phyloP scores from a whole-genome alignment of 1,140 invertebrate species.

The Bicyclus anynana region DNA sequence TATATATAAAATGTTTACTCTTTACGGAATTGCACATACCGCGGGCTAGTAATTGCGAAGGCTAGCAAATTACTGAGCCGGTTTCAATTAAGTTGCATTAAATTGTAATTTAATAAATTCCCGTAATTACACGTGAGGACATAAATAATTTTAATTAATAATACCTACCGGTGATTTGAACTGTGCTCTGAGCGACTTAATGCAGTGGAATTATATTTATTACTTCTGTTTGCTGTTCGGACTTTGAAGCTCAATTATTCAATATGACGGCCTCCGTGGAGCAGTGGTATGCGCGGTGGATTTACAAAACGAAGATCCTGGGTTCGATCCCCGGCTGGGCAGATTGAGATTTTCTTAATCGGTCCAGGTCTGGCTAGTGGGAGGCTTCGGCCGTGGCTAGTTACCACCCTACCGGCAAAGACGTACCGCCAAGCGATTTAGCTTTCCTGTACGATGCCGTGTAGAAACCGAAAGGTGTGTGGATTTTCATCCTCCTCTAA shows the following conservation, averaged over 20 bases:
- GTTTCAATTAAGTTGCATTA: conserved; percentile 45
- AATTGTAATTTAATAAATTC: conserved; percentile 43
- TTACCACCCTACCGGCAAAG: too few species aligned
- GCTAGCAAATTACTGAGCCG: conserved; percentile 34
- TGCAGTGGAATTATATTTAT: not conserved
- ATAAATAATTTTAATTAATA: conserved; percentile 25
- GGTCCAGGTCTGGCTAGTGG: too few species aligned
- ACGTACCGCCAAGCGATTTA: too few species aligned
- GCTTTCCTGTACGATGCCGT: too few species aligned
- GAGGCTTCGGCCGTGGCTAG: too few species aligned
- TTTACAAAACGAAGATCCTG: too few species aligned
- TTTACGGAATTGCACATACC: conserved; percentile 9
- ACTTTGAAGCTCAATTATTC: not conserved
- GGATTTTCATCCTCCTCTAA: too few species aligned
- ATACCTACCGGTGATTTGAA: conserved; percentile 5
- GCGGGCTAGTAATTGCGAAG: conserved; percentile 25
- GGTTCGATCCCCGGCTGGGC: too few species aligned
- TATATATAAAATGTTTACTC: not conserved
- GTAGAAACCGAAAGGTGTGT: too few species aligned
- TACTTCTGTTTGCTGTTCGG: not conserved
- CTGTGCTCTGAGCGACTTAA: not conserved
- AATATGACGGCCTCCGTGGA: not conserved
- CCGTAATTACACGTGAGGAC: conserved; percentile 31
- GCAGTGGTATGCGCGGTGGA: too few species aligned
- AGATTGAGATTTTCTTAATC: too few species aligned